Evolutionary conservation across 2,113 vertebrate genomes (phyloP), one percentile per base, ranked within the genome.

Genomic region (Apistogramma diplotaenia): DNA sequence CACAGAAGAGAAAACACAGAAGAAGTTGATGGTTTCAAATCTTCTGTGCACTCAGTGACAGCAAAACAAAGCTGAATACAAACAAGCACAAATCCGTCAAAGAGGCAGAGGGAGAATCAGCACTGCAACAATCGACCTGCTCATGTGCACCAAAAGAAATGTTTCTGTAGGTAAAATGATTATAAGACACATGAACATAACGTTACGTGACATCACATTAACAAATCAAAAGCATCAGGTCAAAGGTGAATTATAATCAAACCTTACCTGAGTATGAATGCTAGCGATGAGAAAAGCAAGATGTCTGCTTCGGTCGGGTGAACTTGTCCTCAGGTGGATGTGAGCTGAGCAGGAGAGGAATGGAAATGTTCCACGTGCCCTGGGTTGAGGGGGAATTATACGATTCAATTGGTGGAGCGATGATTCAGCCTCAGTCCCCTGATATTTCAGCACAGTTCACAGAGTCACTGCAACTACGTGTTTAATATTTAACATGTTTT

Each of bases 321-420:
- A 51, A 53, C n/a, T 58, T 54, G 74, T 81, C 79, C 54, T 56
- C 67, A 27, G 72, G 40, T 86, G 78, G 29, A 55, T 75, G 74
- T 54, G 74, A 82, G 80, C 18, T 10, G 72, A 65, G n/a, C 54
- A 77, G 43, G 55, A 85, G 59, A 84, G 23, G 3, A 71, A 76
- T 27, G 79, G 31, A 18, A 7, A 57, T 3, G 43, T 8, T 57
- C 25, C 61, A 76, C 76, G 78, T 73, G 85, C 85, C 70, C 67
- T 56, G 72, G 72, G 9, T 82, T 82, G 56, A 53, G 83, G 78
- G 76, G 79, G 37, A 75, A 8, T 33, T 25, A 1, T n/a, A 8
- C 1, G 58, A 65, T 71, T 2, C 84, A 85, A 92, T 90, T 92
- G 92, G 92, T 84, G 72, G 81, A 87, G 65, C 71, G 53, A 40